These are phyloP conservation scores for Umimayanthus kanabou DNA, from an alignment of 92 coral and sea anemone species.

Conservation along the genomic window DNA sequence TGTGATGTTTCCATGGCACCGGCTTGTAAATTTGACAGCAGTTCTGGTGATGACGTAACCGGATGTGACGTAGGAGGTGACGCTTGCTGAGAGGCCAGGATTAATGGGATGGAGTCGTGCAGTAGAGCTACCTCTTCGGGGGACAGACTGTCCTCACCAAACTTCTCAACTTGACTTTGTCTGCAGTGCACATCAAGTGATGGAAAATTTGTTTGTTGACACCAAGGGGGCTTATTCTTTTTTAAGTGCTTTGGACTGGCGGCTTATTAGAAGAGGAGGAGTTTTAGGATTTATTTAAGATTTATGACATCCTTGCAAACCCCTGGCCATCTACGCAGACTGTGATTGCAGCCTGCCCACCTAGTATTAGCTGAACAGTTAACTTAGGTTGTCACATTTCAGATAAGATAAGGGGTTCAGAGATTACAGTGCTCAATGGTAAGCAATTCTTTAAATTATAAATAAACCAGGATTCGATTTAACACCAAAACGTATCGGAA, in stretches of 20 bases:
- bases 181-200: constrained; percentile 36
- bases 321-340: too few relatives aligned
- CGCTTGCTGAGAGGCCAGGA: constrained; percentile 49
- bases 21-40: constrained; percentile 2
- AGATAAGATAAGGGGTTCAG: too few relatives aligned
- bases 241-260: too few relatives aligned
- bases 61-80: constrained; percentile 9
- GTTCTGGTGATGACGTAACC: neutral
- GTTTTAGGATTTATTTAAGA: too few relatives aligned
- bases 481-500: too few relatives aligned
- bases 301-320: too few relatives aligned
- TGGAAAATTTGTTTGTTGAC: neutral
- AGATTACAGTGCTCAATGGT: neutral
- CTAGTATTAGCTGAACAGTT: too few relatives aligned
- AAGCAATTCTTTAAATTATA: neutral
- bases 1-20: constrained; percentile 26
- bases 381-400: too few relatives aligned
- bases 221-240: too few relatives aligned
- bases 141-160: constrained; percentile 56
- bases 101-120: constrained; percentile 56
- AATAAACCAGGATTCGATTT: neutral
- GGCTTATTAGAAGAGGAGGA: too few relatives aligned
- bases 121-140: constrained; percentile 66
- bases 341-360: too few relatives aligned
- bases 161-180: constrained; percentile 78